phyloP scores from a whole-genome alignment of 2,888 invertebrate genomes.

The Erpobdella octoculata region DNA sequence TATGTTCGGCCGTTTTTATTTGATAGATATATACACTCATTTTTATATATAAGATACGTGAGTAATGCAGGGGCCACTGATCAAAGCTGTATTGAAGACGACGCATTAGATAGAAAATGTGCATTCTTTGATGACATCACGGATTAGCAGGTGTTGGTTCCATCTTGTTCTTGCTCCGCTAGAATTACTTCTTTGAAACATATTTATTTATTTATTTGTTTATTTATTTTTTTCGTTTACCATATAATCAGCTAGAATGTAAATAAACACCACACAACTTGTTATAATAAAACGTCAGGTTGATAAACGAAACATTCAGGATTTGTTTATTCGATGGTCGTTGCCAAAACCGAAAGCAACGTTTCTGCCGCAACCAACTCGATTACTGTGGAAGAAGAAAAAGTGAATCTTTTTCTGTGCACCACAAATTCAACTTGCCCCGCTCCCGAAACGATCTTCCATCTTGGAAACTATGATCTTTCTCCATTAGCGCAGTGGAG shows the following conservation, averaged over 20 bases:
- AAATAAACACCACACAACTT: too few relatives aligned
- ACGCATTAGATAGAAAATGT: constrained; percentile 5
- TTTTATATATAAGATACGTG: too few relatives aligned
- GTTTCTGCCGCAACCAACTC: neutral
- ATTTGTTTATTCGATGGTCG: neutral
- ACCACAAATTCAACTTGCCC: neutral
- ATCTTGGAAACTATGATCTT: neutral
- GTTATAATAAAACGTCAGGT: too few relatives aligned
- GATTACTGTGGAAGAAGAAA: neutral
- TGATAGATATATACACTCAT: too few relatives aligned
- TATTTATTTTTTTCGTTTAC: neutral
- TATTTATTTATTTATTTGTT: too few relatives aligned
- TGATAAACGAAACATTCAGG: neutral
- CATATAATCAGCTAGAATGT: neutral
- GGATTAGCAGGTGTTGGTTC: constrained; percentile 1
- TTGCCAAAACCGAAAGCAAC: neutral
- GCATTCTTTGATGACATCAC: constrained; percentile 5
- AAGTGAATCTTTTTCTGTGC: neutral
- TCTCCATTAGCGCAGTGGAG: neutral
- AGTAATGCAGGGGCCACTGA: neutral
- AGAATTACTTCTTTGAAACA: too few relatives aligned
- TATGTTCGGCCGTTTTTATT: too few relatives aligned
- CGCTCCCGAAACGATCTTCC: neutral
- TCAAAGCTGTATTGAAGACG: neutral
- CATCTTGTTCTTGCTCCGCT: neutral